Evolutionary conservation across 2,113 vertebrate species (phyloP).

Genomic region (Ctenomys sociabilis): DNA sequence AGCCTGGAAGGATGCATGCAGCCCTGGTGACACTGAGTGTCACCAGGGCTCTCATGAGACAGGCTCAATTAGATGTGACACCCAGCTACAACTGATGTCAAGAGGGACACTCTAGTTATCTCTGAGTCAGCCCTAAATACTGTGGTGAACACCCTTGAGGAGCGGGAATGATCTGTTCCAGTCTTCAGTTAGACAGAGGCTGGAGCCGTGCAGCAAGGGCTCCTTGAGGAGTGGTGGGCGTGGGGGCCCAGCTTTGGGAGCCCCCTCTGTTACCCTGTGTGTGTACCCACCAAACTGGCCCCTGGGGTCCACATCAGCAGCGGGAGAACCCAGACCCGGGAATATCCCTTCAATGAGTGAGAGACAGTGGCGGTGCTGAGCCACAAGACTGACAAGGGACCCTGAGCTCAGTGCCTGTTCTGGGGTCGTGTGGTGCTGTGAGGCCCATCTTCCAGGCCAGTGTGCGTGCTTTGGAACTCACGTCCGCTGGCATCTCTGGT

Average conservation of each 20-base stretch:
- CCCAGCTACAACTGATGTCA: not conserved
- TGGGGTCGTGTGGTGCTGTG: not conserved
- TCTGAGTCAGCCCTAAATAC: not conserved
- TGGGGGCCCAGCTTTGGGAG: not conserved
- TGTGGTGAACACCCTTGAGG: slow-evolving; percentile 34
- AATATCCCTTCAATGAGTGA: not conserved
- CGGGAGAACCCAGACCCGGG: not conserved
- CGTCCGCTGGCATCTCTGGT: not conserved
- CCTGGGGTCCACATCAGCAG: too few species aligned
- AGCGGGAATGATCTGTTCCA: not conserved
- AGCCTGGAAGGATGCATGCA: slow-evolving; percentile 54
- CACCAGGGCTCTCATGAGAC: slow-evolving; percentile 63
- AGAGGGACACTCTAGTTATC: not conserved
- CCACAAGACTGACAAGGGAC: not conserved
- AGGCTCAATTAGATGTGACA: not conserved
- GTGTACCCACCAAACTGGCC: not conserved
- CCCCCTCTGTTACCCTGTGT: not conserved
- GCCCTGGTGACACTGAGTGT: slow-evolving; percentile 20
- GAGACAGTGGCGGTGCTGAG: not conserved
- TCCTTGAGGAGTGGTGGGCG: not conserved
- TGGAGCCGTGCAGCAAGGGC: not conserved
- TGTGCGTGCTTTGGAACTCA: too few species aligned
- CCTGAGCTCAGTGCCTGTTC: not conserved
- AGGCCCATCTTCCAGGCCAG: not conserved
- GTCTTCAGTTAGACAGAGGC: not conserved